Base-by-base conservation (phyloP, 2,113 vertebrate genomes). In the Ploceus nigricollis region DNA sequence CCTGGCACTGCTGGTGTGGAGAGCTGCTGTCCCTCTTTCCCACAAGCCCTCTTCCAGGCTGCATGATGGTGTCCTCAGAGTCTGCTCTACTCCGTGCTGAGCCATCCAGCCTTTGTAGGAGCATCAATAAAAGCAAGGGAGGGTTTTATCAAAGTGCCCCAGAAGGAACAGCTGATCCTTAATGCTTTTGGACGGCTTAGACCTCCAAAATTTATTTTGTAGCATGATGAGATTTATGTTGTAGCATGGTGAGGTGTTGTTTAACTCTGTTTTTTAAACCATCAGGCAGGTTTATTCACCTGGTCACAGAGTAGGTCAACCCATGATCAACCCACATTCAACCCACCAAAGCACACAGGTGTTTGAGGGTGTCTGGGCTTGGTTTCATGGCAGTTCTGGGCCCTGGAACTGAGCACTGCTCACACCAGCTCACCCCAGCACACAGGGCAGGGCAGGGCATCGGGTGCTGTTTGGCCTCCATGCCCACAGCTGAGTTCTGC, bases 401-500 rank as follows among this genome's bases (percentile, higher is more conserved):
- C 30, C 51, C 56, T 50, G 64, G 44, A 20, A 6, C 19, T 4
- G 4, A 51, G 78, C 30, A 21, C 13, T 13, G 30, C 57, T 18
- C 79, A n/a, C 42, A 13, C 24, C 11, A 3, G 64, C 48, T 73
- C 80, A 23, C 13, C 58, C 65, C 7, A 5, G 42, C 3, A 1
- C 28, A 6, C 15, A 28, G 44, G 18, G 18, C 63, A 61, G 10
- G 22, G 2, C 45, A 31, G 0, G 10, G 39, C 71, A 22, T 2
- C 0, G 0, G 30, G 0, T 40, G n/a, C 13, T 24, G 1, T 14
- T 7, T 15, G 48, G 11, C 10, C 45, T 73, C 1, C 0, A 4
- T 30, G 14, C 40, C 19, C 35, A 2, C 1, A 56, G 45, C 56
- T 60, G 84, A 82, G 76, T 8, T 83, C 89, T n/a, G n/a, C n/a